Evolutionary conservation across 1,140 invertebrate genomes (phyloP), one percentile per base, ranked within the genome.

Genomic region (Euura lappo): DNA sequence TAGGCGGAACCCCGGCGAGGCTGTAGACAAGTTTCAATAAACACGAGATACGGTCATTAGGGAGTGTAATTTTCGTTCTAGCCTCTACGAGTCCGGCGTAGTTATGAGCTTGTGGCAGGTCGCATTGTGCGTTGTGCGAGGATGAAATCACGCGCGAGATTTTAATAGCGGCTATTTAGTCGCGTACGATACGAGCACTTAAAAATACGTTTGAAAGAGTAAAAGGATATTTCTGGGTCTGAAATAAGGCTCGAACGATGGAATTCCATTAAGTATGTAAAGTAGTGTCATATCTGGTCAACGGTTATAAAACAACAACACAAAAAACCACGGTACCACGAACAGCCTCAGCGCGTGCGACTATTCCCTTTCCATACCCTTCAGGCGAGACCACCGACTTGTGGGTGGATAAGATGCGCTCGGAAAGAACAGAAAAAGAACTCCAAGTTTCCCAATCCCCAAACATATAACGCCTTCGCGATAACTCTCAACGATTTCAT

Each of bases 191-290:
- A 60, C 13, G 51, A 60, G 8, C 51, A 60, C 51, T 60, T 60
- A 60, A 60, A 60, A 60, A 60, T 60, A n/a, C 51, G 51, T 60
- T 60, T 8, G 51, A 60, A 60, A n/a, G 51, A n/a, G 51, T 60
- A 60, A 60, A 60, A 60, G 51, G 51, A 6, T 8, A 60, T 60
- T 60, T n/a, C 6, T 6, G 8, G 51, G 51, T 60, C 8, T 60
- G 51, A 60, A 60, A 60, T 60, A 60, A 60, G 51, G 51, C 51
- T 60, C 51, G 10, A 60, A 8, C 51, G 10, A 60, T 71, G 69
- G 76, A 78, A 81, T 81, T 77, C 71, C 76, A 74, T 79, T 78
- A 77, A 77, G 60, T 75, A 77, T 75, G 76, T 79, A 79, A 79
- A 80, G 74, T 69, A 72, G 72, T 73, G 77, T 78, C 71, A 81